phyloP scores from a whole-genome alignment of 1,140 invertebrate genomes.

The Lerema accius region DNA sequence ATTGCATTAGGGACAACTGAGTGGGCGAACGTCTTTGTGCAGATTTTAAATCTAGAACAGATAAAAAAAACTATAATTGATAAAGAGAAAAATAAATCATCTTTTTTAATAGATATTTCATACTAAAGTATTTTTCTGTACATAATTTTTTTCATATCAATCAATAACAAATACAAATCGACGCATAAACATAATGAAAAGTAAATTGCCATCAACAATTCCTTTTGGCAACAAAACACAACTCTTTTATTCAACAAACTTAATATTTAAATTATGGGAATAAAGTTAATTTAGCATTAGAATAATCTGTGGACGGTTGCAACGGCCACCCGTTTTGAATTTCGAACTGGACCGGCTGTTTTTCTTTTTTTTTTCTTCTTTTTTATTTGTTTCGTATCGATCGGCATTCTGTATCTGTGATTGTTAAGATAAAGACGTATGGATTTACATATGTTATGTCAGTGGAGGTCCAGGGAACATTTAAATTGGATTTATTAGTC shows the following conservation, averaged over 20 bases:
- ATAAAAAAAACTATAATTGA: too few species aligned
- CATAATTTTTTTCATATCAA: too few species aligned
- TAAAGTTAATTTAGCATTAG: slow-evolving; percentile 79
- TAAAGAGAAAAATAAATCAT: too few species aligned
- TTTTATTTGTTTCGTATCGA: slow-evolving; percentile 61
- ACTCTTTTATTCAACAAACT: slow-evolving; percentile 33
- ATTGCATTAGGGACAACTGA: background rate
- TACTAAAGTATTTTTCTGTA: too few species aligned
- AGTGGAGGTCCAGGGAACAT: slow-evolving; percentile 68
- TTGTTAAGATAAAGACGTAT: slow-evolving; percentile 79
- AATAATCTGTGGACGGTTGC: slow-evolving; percentile 66
- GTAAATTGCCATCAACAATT: too few species aligned
- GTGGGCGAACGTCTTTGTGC: too few species aligned
- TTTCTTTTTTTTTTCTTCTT: too few species aligned
- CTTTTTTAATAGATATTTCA: too few species aligned
- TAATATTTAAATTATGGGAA: slow-evolving; percentile 80
- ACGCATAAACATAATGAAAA: slow-evolving; percentile 29
- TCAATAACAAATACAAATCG: background rate
- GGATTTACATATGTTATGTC: slow-evolving; percentile 81
- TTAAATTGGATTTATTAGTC: slow-evolving; percentile 81
- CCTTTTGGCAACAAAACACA: too few species aligned
- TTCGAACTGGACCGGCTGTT: slow-evolving; percentile 60
- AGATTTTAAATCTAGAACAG: too few species aligned
- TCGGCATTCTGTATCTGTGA: slow-evolving; percentile 72
- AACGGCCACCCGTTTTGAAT: slow-evolving; percentile 76